A percentile compares a stretch with the other conserved stretches of the same genome.
Conservation (phyloP, 2,797 vertebrate genomes). For the Hyperoplus immaculatus region DNA sequence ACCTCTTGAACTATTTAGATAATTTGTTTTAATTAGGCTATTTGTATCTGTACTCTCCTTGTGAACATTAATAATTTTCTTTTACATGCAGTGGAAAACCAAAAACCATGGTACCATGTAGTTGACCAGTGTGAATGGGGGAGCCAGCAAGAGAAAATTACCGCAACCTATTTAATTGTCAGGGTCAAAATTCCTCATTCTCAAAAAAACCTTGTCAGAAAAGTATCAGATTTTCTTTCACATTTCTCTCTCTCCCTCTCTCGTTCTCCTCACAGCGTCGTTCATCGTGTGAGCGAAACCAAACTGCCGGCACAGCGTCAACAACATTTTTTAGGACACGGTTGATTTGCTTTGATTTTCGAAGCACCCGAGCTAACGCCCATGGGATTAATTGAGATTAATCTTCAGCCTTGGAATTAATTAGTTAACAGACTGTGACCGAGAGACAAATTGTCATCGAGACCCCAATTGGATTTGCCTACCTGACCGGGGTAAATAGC, state of each 20-base stretch:
- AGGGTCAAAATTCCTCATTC: background rate
- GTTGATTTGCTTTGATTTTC: conserved; percentile 70
- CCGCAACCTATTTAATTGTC: conserved; percentile 17
- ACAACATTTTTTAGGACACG: conserved; percentile 72
- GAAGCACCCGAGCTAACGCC: conserved; percentile 63
- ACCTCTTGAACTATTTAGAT: too few species aligned
- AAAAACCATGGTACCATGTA: conserved; percentile 6
- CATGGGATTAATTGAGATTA: conserved; percentile 81
- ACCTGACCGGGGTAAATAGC: conserved; percentile 68
- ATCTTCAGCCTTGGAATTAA: conserved; percentile 79
- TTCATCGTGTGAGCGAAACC: conserved; percentile 9
- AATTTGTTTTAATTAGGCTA: too few species aligned
- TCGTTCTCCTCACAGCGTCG: background rate
- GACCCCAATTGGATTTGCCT: conserved; percentile 79
- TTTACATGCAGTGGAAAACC: too few species aligned
- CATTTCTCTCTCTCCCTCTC: background rate
- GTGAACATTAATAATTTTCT: too few species aligned
- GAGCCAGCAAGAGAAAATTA: background rate
- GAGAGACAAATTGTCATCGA: conserved; percentile 77
- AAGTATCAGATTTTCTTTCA: background rate
- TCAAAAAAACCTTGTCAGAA: background rate
- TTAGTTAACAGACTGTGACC: conserved; percentile 80
- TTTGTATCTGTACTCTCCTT: too few species aligned
- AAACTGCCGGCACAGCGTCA: conserved; percentile 22
- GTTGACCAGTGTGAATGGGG: background rate